These are phyloP conservation scores for Antennarius striatus DNA, from an alignment of 2,113 vertebrate species.

Conservation along the genomic window DNA sequence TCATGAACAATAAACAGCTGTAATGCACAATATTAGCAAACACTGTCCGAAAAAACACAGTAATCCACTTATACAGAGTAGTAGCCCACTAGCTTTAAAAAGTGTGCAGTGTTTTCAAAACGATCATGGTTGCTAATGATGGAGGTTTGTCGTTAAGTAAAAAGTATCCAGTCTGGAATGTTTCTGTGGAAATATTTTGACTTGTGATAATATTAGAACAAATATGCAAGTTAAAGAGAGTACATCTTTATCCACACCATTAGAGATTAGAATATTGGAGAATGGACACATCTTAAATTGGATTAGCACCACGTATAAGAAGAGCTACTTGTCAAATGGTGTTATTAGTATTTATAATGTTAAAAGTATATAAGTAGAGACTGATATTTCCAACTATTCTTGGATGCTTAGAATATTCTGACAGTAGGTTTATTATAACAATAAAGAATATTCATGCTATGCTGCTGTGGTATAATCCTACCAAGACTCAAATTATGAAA, in stretches of 20 bases:
- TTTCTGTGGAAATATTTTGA: constrained; percentile 35
- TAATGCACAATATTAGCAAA: constrained; percentile 41
- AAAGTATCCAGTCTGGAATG: constrained; percentile 58
- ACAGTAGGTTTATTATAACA: constrained; percentile 32
- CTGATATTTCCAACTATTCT: constrained; percentile 1
- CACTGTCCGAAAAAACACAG: constrained; percentile 38
- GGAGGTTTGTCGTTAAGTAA: constrained; percentile 15
- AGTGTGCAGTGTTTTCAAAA: constrained; percentile 18
- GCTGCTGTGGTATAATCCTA: neutral
- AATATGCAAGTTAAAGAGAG: constrained; percentile 19
- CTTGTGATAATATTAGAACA: constrained; percentile 4
- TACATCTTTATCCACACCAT: constrained; percentile 15
- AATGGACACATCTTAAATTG: constrained; percentile 8
- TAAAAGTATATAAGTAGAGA: constrained; percentile 12
- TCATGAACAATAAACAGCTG: constrained; percentile 53
- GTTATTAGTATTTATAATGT: constrained; percentile 13
- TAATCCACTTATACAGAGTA: constrained; percentile 15
- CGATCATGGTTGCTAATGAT: constrained; percentile 14
- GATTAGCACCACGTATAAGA: constrained; percentile 21
- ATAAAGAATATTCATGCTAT: constrained; percentile 29
- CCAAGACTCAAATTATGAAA: neutral
- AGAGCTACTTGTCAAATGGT: neutral
- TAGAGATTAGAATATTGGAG: neutral
- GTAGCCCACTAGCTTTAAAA: constrained; percentile 33
- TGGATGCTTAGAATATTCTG: constrained; percentile 21